Evolutionary conservation across 2,888 invertebrate genomes (phyloP), one percentile per base, ranked within the genome.

Genomic region (Acrocyrtus sp.): DNA sequence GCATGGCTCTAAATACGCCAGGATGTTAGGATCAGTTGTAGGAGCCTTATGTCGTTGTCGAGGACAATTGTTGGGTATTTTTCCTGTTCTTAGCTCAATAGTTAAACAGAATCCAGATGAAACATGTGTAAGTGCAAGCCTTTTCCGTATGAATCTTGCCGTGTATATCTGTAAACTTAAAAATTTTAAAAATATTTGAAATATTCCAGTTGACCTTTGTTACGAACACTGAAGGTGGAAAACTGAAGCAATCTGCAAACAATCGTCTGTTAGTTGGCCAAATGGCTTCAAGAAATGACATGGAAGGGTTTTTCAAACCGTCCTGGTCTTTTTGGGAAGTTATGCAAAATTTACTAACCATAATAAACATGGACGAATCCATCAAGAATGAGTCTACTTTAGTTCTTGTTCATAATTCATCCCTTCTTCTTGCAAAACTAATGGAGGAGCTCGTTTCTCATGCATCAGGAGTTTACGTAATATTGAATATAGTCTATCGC

Each of bases 361-460:
- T 97, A 17, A 92, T 94, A 26, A 88, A 93, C 29, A 88, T 90
- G 67, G 95, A 96, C 0, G 91, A 95, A 41, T 83, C 86, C 57
- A 87, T 87, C 81, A 85, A 85, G n/a, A 85, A 86, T 62, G 85
- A 86, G 73, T 84, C 84, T 58, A 83, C 84, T 1, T 72, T 74
- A 77, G 84, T 85, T 57, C 83, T 87, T 3, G 85, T 87, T 57
- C 83, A 84, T 58, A 86, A 86, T 82, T 84, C 86, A 1, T 87
- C 86, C 72, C 82, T 85, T 27, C 82, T 87, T n/a, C 82, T 93
- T 72, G 92, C 93, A 0, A 88, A 95, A 63, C 90, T 96, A 0
- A 89, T 97, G 47, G 94, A 94, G 1, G 96, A 97, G 85, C 87
- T 97, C 74, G 92, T 92, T 0, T 90, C 92, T 81, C 92, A 91